Evolutionary conservation across 1,140 invertebrate genomes (phyloP), one percentile per base, ranked within the genome.

Genomic region (Maniola jurtina): DNA sequence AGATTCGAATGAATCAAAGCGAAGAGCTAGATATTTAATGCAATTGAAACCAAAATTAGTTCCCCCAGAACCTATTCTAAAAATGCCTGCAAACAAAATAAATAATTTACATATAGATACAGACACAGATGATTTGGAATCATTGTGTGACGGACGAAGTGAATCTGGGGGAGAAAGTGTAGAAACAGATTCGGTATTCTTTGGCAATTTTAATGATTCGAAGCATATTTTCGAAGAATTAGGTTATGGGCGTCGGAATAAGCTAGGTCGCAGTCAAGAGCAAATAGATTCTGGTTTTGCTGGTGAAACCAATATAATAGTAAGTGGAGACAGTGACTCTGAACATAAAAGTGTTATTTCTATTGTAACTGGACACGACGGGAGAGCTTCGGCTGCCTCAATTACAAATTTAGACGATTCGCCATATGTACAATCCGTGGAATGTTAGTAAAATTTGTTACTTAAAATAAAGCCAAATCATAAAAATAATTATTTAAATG

Each of bases 121-220:
- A 11, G 89, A 91, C 67, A 91, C 89, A 8, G 89, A 91, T 68
- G 88, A 90, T 36, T 78, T 91, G 42, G 91, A 91, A 71, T 91
- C 90, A 14, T 63, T 89, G 8, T 90, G 94, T 36, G 95, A 96
- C 68, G 95, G 95, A 6, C 93, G 94, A 52, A 96, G 95, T 79
- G 96, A 97, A 86, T 96, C 95, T 25, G 96, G 95, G 0, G 95
- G 94, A 6, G 96, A 96, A 77, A 96, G 95, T 81, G 92, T 96
- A 13, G 96, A 95, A 64, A 96, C 96, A 0, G 95, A 96, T 85
- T 96, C 95, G n/a, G 95, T 96, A 8, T 95, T 96, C 73, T 96
- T 96, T 73, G 95, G 89, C 61, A 93, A 92, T 88, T 94, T 92
- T 80, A 88, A 89, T 71, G 94, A 92, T 73, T 83, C 85, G 1